Conservation (phyloP, 23 tunicate genomes). For the Clavelina lepadiformis region DNA sequence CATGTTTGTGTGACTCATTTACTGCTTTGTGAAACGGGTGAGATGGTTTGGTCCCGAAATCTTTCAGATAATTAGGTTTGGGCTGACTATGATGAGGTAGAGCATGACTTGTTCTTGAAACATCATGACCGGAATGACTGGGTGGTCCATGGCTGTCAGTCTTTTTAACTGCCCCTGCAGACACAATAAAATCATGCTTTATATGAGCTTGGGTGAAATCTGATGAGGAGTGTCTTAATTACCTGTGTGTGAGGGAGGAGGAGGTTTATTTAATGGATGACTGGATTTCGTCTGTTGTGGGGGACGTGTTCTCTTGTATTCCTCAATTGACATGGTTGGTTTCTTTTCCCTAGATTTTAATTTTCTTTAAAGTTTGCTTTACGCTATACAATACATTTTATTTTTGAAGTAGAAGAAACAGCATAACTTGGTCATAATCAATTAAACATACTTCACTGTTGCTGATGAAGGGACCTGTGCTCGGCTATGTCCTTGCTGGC, state of each 20-base stretch:
- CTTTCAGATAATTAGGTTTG: no score
- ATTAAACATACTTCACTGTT: no score
- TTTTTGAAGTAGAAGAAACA: no score
- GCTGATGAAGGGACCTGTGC: no score
- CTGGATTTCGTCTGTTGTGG: constrained; percentile 17
- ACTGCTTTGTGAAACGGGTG: no score
- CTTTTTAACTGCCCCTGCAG: constrained; percentile 10
- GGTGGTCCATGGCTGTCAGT: background rate
- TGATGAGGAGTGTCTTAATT: background rate
- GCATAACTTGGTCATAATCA: no score
- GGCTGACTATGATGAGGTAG: background rate
- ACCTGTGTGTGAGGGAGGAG: constrained; percentile 3
- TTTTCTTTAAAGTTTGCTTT: no score
- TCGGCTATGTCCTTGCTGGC: no score
- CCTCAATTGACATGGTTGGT: constrained; percentile 61
- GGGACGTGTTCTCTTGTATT: constrained; percentile 54
- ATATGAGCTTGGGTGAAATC: background rate
- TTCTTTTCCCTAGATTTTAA: constrained; percentile 61
- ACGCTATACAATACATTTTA: no score
- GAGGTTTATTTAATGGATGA: constrained; percentile 3
- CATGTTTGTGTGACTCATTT: no score
- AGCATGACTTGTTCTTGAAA: background rate
- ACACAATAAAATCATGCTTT: no score
- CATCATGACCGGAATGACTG: background rate
- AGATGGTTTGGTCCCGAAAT: no score